These are phyloP conservation scores for Harmothoe impar DNA, from an alignment of 2,888 invertebrate genomes.

Conservation along the genomic window DNA sequence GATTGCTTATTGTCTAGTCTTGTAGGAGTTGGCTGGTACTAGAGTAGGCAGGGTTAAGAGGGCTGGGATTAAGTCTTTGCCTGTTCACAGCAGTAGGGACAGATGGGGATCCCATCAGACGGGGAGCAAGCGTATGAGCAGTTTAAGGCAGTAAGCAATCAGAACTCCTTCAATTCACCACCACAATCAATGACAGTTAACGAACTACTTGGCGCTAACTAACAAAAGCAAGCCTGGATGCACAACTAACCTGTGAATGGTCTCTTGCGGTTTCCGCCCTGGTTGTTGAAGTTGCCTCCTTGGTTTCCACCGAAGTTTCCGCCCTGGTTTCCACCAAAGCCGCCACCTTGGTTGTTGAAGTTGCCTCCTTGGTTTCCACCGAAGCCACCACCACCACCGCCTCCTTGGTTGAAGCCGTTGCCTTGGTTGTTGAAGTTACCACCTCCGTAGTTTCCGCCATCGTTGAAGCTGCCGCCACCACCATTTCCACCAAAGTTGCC, in stretches of 20 bases:
- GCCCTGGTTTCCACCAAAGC: neutral
- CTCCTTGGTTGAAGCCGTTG: slow-evolving; percentile 25
- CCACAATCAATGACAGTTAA: neutral
- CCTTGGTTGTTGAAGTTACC: neutral
- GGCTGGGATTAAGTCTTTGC: too few species aligned
- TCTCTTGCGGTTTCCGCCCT: neutral
- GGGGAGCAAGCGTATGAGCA: too few species aligned
- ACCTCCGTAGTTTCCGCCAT: neutral
- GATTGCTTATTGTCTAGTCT: neutral
- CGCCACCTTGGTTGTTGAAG: slow-evolving; percentile 22
- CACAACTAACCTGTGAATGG: slow-evolving; percentile 24
- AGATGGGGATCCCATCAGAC: too few species aligned
- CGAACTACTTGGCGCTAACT: neutral
- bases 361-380: neutral
- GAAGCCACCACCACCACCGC: neutral
- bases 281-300: neutral
- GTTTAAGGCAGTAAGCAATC: neutral
- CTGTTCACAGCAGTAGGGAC: too few species aligned
- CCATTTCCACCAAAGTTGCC: slow-evolving; percentile 7
- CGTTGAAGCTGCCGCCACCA: neutral
- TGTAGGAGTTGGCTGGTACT: too few species aligned
- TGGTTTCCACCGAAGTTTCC: slow-evolving; percentile 22
- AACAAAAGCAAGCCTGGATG: neutral
- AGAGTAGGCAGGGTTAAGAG: too few species aligned
- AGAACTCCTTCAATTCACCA: neutral